Base-by-base conservation (phyloP, 2,113 vertebrate species). In the Rhadina sibilatrix region DNA sequence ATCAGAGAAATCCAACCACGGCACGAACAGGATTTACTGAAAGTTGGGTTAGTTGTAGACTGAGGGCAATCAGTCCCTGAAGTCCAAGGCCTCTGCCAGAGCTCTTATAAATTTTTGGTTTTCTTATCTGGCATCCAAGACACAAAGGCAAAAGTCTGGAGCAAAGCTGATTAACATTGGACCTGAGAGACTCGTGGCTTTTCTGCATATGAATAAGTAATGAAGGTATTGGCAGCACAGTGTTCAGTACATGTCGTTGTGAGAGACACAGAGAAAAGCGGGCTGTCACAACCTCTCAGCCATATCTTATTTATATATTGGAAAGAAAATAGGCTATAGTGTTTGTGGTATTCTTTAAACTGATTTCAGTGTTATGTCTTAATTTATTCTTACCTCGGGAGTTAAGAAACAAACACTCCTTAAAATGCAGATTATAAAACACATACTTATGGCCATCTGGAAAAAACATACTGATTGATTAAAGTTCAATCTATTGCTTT, bases 371-470 rank as follows among this genome's bases (percentile, higher is more conserved):
- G 86, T 96, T 94, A 75, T 59, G 78, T 91, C 88, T 96, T 94
- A 95, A 90, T 96, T 96, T 94, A 92, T 52, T 92, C 60, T 79
- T 97, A 94, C 94, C 90, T 89, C 66, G 46, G 47, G 57, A 93
- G 89, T 71, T 91, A 95, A 88, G 77, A 95, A 94, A 90, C 80
- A 92, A 96, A 64, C 91, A 83, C 74, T 83, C 77, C 68, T 95
- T 93, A 94, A 95, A 97, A 96, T 21, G 3, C 71, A 92, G 90
- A 96, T 94, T 91, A 79, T 97, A 94, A 65, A 93, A 76, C 83
- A 90, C 95, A 83, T 91, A 93, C 92, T 97, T 92, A 89, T 15
- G 94, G 91, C 94, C 96, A 98, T 98, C 98, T 98, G 98, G 97
- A 95, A 97, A 61, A 95, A 97, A 85, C 96, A 92, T 63, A 64